phyloP scores from a whole-genome alignment of 1,140 invertebrate genomes.

The Lanistes nyassanus region DNA sequence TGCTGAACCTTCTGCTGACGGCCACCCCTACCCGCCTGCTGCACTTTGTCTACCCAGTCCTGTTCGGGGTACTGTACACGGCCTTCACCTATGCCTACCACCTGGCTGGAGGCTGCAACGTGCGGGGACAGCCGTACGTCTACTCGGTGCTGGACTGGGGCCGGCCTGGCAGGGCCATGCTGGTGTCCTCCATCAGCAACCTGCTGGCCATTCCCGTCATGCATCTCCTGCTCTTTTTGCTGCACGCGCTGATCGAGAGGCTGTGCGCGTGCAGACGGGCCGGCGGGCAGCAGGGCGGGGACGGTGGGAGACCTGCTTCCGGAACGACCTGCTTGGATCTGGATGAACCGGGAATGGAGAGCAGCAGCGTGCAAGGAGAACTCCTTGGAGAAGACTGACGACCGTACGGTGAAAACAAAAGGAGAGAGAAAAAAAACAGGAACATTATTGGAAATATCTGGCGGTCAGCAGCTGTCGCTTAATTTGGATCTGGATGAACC shows the following conservation, averaged over 20 bases:
- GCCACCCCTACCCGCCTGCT: slow-evolving; percentile 76
- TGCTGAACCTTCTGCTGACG: slow-evolving; percentile 78
- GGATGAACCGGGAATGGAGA: neutral
- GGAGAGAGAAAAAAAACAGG: no score
- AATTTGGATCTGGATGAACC: slow-evolving; percentile 12
- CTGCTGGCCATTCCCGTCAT: slow-evolving; percentile 35
- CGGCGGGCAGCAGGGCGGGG: neutral
- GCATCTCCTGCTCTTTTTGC: slow-evolving; percentile 33
- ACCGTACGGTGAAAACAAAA: no score
- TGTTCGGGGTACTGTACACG: slow-evolving; percentile 74
- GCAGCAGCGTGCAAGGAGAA: slow-evolving; percentile 17
- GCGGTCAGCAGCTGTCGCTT: no score
- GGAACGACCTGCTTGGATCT: slow-evolving; percentile 19
- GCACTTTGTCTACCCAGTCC: slow-evolving; percentile 76
- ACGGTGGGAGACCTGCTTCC: neutral
- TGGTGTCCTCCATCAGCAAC: slow-evolving; percentile 30
- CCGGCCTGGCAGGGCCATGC: slow-evolving; percentile 21
- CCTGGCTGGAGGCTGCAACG: slow-evolving; percentile 72
- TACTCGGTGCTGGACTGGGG: slow-evolving; percentile 62
- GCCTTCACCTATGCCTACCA: slow-evolving; percentile 79
- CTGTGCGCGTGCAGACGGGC: neutral
- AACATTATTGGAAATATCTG: no score
- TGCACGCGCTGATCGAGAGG: slow-evolving; percentile 22
- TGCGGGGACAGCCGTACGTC: slow-evolving; percentile 65
- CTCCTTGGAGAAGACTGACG: neutral